Evolutionary conservation across 2,797 vertebrate species (phyloP), one percentile per base, ranked within the genome.

Genomic region (Mycteria americana): DNA sequence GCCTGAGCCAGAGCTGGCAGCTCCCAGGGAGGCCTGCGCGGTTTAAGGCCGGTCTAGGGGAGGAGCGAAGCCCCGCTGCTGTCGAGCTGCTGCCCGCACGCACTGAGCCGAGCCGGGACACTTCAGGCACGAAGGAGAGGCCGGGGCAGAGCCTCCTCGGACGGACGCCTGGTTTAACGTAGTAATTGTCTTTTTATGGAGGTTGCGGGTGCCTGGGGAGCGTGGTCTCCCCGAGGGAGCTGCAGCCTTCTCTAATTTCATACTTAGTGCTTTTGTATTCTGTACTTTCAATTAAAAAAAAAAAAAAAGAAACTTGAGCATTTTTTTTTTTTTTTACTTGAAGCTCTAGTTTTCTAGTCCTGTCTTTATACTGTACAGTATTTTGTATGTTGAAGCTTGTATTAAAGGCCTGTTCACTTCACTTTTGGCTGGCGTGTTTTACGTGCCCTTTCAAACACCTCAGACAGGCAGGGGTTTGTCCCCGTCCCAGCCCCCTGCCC

Each of bases 321-420:
- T 3, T 92, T 95, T 94, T 81, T 76, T 41, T 78, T 72, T 95
- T 94, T 81, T 94, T 89, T 89, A 97, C 96, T 96, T 92, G 88
- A 97, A 98, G 95, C 95, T 98, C 97, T 97, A 95, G 95, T 97
- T 98, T 98, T 98, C 93, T 97, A 98, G 96, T 59, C 85, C 88
- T 96, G 94, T 81, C 96, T 97, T 98, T 97, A 90, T 96, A 96
- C 76, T 96, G 93, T 96, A 97, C 95, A 94, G 93, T 94, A 93
- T 97, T 98, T 97, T 97, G 87, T 97, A 97, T 70, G 92, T 94
- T n/a, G 85, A 89, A 96, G 84, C 84, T 93, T 91, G 43, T 83
- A 98, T 98, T 98, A 98, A 98, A 98, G 95, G 86, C 92, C 84
- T 92, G 67, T 95, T 97, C 90, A 46, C 74, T 85, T 87, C 56